Conservation (phyloP, 2,113 vertebrate species). For the Syngnathoides biaculeatus region DNA sequence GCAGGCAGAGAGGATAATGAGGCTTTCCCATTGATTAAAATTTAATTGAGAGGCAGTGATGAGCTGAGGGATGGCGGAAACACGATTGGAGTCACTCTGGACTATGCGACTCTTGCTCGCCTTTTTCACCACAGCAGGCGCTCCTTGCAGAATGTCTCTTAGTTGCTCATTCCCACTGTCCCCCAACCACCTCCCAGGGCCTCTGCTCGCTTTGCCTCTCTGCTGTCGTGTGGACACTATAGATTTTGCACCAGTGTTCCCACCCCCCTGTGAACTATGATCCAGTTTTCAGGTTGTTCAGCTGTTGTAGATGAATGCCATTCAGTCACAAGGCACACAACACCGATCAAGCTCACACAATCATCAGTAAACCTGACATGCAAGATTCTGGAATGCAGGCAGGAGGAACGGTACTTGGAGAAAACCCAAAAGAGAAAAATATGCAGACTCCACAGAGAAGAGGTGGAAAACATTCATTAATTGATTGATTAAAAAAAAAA, state of each 20-base stretch:
- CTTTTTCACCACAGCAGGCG: conserved; percentile 16
- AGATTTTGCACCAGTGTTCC: conserved; percentile 10
- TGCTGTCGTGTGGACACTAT: conserved; percentile 11
- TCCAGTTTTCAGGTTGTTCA: not conserved
- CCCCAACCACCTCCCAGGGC: not conserved
- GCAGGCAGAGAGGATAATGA: conserved; percentile 62
- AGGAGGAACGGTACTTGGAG: too few relatives aligned
- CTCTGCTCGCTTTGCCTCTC: not conserved
- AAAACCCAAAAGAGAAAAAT: too few relatives aligned
- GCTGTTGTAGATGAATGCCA: conserved; percentile 35
- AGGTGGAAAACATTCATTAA: too few relatives aligned
- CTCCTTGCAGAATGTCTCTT: conserved; percentile 18
- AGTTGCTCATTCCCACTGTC: not conserved
- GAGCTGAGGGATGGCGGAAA: conserved; percentile 40
- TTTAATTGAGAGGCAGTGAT: conserved; percentile 66
- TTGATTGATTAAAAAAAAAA: too few relatives aligned
- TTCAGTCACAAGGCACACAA: conserved; percentile 19
- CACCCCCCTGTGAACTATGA: conserved; percentile 7
- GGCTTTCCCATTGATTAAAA: conserved; percentile 66
- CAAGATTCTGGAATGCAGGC: too few relatives aligned
- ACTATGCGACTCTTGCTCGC: conserved; percentile 16
- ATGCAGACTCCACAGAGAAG: too few relatives aligned
- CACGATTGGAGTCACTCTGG: conserved; percentile 46
- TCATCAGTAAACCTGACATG: too few relatives aligned
- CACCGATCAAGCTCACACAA: conserved; percentile 28